phyloP scores from a whole-genome alignment of 2,113 vertebrate genomes.

The Proteles cristata region DNA sequence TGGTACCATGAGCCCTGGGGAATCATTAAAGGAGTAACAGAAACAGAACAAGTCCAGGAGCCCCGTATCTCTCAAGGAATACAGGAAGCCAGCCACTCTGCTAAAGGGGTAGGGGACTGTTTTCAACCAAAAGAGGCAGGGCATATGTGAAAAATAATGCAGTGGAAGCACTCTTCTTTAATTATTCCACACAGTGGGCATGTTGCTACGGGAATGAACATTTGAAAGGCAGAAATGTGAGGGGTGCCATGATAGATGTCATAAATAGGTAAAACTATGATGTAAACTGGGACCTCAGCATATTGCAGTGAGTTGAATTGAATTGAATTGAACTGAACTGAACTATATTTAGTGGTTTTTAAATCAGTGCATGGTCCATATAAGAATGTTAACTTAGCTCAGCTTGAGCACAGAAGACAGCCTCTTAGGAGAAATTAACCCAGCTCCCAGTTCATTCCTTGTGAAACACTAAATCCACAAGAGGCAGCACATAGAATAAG shows the following conservation, averaged over 20 bases:
- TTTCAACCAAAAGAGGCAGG: not conserved
- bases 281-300: not conserved
- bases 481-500: not conserved
- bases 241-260: not conserved
- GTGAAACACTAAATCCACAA: not conserved
- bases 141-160: not conserved
- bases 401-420: not conserved
- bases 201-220: not conserved
- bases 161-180: not conserved
- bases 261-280: not conserved
- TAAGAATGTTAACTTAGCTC: constrained; percentile 1
- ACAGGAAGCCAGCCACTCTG: not conserved
- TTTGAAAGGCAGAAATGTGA: not conserved
- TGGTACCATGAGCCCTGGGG: not conserved
- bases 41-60: not conserved
- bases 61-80: not conserved
- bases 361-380: not conserved
- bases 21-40: not conserved
- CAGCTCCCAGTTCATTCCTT: not conserved
- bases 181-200: not conserved
- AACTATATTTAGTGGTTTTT: not conserved
- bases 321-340: not conserved
- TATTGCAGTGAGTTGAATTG: not conserved
- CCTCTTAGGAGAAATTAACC: not conserved
- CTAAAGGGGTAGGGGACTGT: not conserved